Conservation (phyloP, 2,797 vertebrate species). For the Clarias platycephalus region DNA sequence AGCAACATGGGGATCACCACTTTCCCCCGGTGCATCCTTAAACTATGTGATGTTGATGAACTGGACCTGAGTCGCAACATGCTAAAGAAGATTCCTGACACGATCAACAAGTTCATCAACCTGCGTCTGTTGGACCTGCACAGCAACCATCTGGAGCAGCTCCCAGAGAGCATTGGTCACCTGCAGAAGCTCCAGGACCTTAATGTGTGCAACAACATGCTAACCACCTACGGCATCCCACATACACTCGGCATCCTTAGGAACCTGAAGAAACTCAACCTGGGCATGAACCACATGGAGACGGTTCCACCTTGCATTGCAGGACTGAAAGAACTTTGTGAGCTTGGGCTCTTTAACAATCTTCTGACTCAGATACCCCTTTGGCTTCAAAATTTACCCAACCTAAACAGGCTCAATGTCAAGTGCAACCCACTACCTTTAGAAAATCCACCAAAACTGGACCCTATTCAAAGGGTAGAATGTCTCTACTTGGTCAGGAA, state of each 20-base stretch:
- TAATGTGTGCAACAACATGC: slow-evolving; percentile 89
- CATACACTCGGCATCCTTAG: slow-evolving; percentile 76
- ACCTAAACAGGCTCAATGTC: slow-evolving; percentile 80
- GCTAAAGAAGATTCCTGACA: slow-evolving; percentile 81
- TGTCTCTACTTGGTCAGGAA: slow-evolving; percentile 75
- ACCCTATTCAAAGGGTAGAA: slow-evolving; percentile 65
- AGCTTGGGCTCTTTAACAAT: slow-evolving; percentile 87
- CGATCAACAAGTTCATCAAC: slow-evolving; percentile 76
- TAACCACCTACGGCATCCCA: slow-evolving; percentile 76
- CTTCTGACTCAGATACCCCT: slow-evolving; percentile 70
- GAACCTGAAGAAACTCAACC: slow-evolving; percentile 77
- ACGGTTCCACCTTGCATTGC: slow-evolving; percentile 74
- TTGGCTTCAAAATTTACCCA: slow-evolving; percentile 76
- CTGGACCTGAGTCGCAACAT: slow-evolving; percentile 88
- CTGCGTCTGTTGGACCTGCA: slow-evolving; percentile 86
- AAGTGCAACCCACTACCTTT: slow-evolving; percentile 80
- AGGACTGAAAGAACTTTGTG: slow-evolving; percentile 76
- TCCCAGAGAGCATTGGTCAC: slow-evolving; percentile 77
- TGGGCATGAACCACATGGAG: slow-evolving; percentile 85
- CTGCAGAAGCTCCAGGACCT: slow-evolving; percentile 77
- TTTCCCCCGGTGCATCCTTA: slow-evolving; percentile 83
- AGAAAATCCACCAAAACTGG: background rate
- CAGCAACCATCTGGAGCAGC: slow-evolving; percentile 79
- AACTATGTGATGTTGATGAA: slow-evolving; percentile 80
- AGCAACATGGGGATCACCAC: slow-evolving; percentile 82